Evolutionary conservation across 2,888 invertebrate species (phyloP).

Genomic region (Cerastis leucographa): DNA sequence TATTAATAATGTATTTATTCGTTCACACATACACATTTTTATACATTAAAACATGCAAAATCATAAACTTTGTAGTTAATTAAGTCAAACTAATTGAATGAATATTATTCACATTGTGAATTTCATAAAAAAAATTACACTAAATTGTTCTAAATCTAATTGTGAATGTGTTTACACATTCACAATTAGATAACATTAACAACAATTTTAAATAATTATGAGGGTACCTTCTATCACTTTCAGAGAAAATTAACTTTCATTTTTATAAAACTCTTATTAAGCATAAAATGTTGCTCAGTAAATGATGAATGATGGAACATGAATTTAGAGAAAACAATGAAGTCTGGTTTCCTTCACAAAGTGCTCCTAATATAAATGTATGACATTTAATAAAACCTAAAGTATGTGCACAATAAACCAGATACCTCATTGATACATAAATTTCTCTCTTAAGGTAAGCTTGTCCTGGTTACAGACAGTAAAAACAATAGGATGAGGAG

Average conservation of each 20-base stretch:
- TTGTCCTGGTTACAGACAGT: background rate
- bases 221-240: background rate
- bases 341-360: background rate
- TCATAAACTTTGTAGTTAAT: too few relatives aligned
- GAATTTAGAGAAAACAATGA: background rate
- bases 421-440: constrained; percentile 9
- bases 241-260: background rate
- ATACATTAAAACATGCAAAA: too few relatives aligned
- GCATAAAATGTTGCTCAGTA: background rate
- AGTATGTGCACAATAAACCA: constrained; percentile 21
- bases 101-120: too few relatives aligned
- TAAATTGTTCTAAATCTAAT: too few relatives aligned
- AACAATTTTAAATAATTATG: background rate
- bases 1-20: background rate
- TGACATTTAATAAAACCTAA: constrained; percentile 16
- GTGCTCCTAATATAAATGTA: constrained; percentile 16
- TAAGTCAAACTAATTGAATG: too few relatives aligned
- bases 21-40: too few relatives aligned
- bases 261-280: background rate
- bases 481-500: constrained; percentile 6
- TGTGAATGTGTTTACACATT: too few relatives aligned
- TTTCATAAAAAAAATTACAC: too few relatives aligned
- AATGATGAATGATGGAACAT: background rate
- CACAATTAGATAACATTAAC: too few relatives aligned
- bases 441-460: constrained; percentile 8